A percentile compares a stretch with the other conserved stretches of the same genome.
Evolutionary conservation across 1,140 invertebrate species (phyloP).

Genomic region (Pseudomyrmex concolor): DNA sequence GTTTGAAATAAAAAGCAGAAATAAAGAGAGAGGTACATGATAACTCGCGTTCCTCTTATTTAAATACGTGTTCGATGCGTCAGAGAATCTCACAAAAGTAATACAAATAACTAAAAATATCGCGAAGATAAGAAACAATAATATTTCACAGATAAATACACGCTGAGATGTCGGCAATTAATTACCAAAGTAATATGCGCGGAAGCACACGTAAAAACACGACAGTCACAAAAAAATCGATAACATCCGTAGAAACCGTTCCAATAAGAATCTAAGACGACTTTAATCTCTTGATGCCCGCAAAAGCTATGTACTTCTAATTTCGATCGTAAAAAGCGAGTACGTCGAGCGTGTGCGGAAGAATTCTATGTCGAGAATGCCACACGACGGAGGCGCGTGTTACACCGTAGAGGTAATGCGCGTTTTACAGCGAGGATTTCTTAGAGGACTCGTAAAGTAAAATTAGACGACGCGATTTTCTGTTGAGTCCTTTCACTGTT

Average conservation of each 20-base stretch:
- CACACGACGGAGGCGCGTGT: too few relatives aligned
- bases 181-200: neutral
- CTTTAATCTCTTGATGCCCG: slow-evolving; percentile 28
- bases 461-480: slow-evolving; percentile 35
- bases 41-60: too few relatives aligned
- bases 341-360: neutral
- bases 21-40: neutral
- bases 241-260: neutral
- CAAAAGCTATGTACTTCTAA: slow-evolving; percentile 34
- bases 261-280: neutral
- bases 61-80: too few relatives aligned
- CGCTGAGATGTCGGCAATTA: neutral
- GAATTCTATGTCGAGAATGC: neutral
- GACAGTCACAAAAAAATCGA: too few relatives aligned
- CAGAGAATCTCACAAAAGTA: neutral
- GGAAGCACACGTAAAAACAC: too few relatives aligned
- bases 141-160: neutral
- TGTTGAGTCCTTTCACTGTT: neutral
- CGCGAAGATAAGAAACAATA: neutral
- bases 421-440: slow-evolving; percentile 14
- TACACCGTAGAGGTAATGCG: too few relatives aligned
- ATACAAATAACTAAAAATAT: neutral
- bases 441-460: slow-evolving; percentile 33
- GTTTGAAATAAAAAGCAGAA: neutral
- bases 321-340: slow-evolving; percentile 42